Conservation (phyloP, 2,797 vertebrate species). For the Dromococcyx pavoninus region DNA sequence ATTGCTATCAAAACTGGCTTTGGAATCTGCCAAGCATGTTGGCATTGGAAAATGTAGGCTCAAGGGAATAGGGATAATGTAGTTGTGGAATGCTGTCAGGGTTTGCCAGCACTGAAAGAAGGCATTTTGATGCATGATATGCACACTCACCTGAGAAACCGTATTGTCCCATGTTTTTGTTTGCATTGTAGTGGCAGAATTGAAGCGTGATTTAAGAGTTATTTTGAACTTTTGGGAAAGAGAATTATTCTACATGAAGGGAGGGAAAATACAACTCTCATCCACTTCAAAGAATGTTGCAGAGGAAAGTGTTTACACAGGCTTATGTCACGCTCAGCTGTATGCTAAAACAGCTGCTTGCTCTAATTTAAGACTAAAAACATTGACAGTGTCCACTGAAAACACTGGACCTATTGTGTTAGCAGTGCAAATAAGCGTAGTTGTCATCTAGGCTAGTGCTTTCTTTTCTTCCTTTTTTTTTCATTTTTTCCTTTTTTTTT, state of each 20-base stretch:
- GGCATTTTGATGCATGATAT: neutral
- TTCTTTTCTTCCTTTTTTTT: neutral
- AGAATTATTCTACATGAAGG: neutral
- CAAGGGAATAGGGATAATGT: neutral
- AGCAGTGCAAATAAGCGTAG: neutral
- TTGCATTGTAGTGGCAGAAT: neutral
- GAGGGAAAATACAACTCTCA: neutral
- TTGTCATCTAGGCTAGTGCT: neutral
- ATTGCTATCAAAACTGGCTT: neutral
- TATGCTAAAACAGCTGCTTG: slow-evolving; percentile 64
- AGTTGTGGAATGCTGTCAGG: neutral
- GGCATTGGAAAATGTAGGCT: neutral
- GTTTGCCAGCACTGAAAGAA: neutral
- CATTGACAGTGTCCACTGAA: slow-evolving; percentile 7
- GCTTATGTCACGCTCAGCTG: slow-evolving; percentile 64
- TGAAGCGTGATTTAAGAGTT: neutral
- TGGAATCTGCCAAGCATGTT: neutral
- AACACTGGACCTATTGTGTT: slow-evolving; percentile 54
- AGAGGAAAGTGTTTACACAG: slow-evolving; percentile 34
- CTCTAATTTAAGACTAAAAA: slow-evolving; percentile 59
- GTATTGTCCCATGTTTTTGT: neutral
- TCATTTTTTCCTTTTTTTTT: neutral
- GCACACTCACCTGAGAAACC: neutral
- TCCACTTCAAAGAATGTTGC: slow-evolving; percentile 35
- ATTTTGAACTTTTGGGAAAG: neutral